Conservation (phyloP, 2,888 invertebrate genomes). For the Diabrotica balteata region DNA sequence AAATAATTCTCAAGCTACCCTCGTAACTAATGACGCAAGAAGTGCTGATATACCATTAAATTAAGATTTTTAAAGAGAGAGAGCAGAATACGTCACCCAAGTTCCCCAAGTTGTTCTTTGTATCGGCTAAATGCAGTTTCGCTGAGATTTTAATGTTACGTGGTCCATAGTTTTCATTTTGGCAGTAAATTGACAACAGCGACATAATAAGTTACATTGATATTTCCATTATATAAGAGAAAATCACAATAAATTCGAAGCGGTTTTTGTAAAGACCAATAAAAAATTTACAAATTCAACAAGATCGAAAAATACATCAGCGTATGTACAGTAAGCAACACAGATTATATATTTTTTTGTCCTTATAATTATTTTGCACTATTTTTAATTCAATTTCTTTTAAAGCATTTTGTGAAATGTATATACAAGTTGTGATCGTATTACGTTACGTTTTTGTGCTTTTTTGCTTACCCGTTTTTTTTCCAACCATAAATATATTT, state of each 20-base stretch:
- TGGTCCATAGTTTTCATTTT: slow-evolving; percentile 45
- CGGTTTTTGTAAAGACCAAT: slow-evolving; percentile 38
- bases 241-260: slow-evolving; percentile 33
- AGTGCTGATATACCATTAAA: no score
- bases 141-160: slow-evolving; percentile 33
- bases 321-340: slow-evolving; percentile 44
- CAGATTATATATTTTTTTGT: slow-evolving; percentile 26
- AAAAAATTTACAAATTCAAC: slow-evolving; percentile 42
- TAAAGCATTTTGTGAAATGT: slow-evolving; percentile 17
- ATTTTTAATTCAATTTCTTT: slow-evolving; percentile 32
- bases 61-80: no score
- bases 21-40: no score
- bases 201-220: slow-evolving; percentile 21
- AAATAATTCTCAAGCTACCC: no score
- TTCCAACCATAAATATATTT: neutral
- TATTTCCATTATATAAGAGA: slow-evolving; percentile 33
- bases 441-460: slow-evolving; percentile 24
- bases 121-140: slow-evolving; percentile 21
- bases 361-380: slow-evolving; percentile 46
- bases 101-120: no score
- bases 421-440: slow-evolving; percentile 27
- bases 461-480: neutral
- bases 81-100: no score
- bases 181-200: slow-evolving; percentile 36
- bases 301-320: slow-evolving; percentile 45